Evolutionary conservation across 37 sponge, comb jelly and placozoan genomes (phyloP), one percentile per base, ranked within the genome.

Genomic region (Axinella damicornis): DNA sequence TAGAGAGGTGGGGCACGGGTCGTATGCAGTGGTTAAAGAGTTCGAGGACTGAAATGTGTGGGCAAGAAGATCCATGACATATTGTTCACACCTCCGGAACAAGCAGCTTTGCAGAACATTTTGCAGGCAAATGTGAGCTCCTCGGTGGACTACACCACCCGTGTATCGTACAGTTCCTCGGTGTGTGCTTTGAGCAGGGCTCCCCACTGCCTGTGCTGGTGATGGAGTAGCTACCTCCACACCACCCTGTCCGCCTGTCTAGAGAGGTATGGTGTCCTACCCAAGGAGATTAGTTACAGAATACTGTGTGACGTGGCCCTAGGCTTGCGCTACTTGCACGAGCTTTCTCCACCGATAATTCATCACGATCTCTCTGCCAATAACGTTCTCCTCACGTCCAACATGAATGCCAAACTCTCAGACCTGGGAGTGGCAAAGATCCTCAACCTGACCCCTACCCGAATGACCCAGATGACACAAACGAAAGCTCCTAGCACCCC

Each of bases 391-490:
- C 61, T 89, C 19, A 52, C 55, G 1, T 21, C n/a, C 21, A 65
- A 76, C 55, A 66, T 89, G 62, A 73, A 73, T 19, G 84, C 89
- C 37, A 89, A 89, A 72, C 76, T 89, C 20, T 56, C 79, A 35
- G 71, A 83, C 37, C 52, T 73, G 16, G 84, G 79, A 0, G 58
- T 83, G 14, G 59, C 81, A 0, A 35, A 39, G 41, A 65, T 61
- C 52, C 19, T 76, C 25, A 59, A 36, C 22, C 57, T 76, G 55
- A n/a, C 25, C 41, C 24, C 32, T 55, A 11, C 33, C 34, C 57
- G 27, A 24, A 27, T 37, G 38, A 39, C 34, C 18, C 38, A 20
- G 40, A 40, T 25, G 46, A 46, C 46, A 46, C 46, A 46, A 9
- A 46, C 46, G 9, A 46, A 46, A 46, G 46, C 46, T 12, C 46